These are phyloP conservation scores for Neofelis nebulosa DNA, from an alignment of 2,113 vertebrate species.

Conservation along the genomic window DNA sequence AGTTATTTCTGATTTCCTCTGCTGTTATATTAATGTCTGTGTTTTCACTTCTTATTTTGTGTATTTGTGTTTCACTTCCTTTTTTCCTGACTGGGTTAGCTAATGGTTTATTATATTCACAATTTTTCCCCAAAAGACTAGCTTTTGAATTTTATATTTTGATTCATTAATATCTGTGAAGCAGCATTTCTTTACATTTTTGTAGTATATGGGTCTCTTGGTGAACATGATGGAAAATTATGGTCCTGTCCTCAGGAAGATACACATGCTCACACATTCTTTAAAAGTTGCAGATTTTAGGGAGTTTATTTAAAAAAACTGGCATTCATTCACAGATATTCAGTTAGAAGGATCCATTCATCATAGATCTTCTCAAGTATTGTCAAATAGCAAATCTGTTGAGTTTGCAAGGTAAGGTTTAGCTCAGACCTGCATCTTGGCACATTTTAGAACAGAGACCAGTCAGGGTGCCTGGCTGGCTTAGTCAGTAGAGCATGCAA, in stretches of 20 bases:
- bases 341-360: background rate
- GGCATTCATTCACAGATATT: background rate
- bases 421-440: background rate
- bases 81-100: background rate
- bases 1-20: background rate
- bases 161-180: constrained; percentile 4
- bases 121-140: background rate
- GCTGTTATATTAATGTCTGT: background rate
- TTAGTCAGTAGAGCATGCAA: no score
- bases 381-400: background rate
- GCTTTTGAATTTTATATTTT: background rate
- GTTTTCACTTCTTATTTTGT: background rate
- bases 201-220: background rate
- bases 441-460: background rate
- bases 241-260: background rate
- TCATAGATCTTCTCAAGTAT: background rate
- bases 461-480: no score
- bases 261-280: background rate
- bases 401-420: background rate
- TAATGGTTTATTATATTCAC: background rate
- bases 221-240: background rate
- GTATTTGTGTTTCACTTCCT: background rate
- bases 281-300: background rate
- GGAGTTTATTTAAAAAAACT: background rate
- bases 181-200: background rate